Evolutionary conservation across 2,113 vertebrate species (phyloP), one percentile per base, ranked within the genome.

Genomic region (Verasper variegatus): DNA sequence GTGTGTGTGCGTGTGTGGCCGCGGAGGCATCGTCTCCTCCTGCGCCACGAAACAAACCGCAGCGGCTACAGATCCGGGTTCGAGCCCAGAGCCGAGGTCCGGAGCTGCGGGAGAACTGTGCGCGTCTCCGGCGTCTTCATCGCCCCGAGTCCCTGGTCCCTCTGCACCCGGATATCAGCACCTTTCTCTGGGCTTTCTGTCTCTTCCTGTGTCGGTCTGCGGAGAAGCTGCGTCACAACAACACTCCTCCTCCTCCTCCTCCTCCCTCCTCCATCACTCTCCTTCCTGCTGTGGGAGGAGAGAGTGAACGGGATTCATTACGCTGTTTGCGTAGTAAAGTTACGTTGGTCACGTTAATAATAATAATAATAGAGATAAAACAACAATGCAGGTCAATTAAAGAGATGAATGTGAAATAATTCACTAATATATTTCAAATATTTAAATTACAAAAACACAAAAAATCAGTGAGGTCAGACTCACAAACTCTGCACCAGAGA

Each of bases 21-120:
- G 54, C 54, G 54, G 54, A 56, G 11, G 21, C 54, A 56, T 56
- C 54, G n/a, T 56, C 54, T 24, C 54, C 54, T 56, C 54, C 54
- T 9, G 51, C 51, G 51, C 15, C 47, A 17, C 47, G 3, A 6
- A 49, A 18, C 47, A 21, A 49, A 17, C n/a, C 54, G 20, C 54
- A n/a, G 54, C 54, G n/a, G 51, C 54, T 56, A 56, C 54, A 23
- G 21, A n/a, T 5, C 54, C n/a, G 54, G 21, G 54, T 24, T 23
- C 9, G 8, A 14, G 54, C n/a, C 54, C 54, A 1, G 21, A 12
- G n/a, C 21, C 5, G 18, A 9, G 51, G 51, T n/a, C 51, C 51
- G 51, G 18, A 9, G 51, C 51, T n/a, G 51, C 51, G 51, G 51
- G 51, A 8, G 18, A 20, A 52, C 17, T 13, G 51, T 21, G 51